These are phyloP conservation scores for Temnopleurus reevesii DNA, from an alignment of 53 echinoderm and acorn worm species.

Conservation along the genomic window DNA sequence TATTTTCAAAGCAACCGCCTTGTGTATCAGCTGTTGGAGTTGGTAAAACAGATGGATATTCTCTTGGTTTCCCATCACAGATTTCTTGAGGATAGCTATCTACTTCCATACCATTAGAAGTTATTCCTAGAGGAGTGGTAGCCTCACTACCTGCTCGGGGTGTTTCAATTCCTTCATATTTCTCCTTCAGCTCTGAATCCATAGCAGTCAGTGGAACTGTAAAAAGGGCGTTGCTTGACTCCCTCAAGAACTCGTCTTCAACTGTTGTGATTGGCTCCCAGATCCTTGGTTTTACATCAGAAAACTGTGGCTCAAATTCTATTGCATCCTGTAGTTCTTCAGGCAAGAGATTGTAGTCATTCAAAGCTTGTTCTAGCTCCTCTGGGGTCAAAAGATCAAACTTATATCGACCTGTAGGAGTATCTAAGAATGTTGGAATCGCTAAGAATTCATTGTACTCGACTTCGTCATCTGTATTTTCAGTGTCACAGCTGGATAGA, in stretches of 20 bases:
- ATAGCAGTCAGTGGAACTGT: conserved; percentile 51
- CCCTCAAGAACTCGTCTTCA: conserved; percentile 82
- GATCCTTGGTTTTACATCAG: conserved; percentile 78
- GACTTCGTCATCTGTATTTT: conserved; percentile 67
- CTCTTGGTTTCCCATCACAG: background rate
- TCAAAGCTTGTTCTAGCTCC: conserved; percentile 90
- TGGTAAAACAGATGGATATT: conserved; percentile 40
- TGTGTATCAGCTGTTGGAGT: background rate
- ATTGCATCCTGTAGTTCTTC: conserved; percentile 70
- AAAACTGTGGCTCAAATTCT: conserved; percentile 60
- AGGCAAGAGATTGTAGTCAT: conserved; percentile 82
- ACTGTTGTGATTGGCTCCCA: conserved; percentile 92
- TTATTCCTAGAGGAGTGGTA: conserved; percentile 49
- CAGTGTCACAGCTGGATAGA: conserved; percentile 50
- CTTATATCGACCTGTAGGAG: conserved; percentile 87
- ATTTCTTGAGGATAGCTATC: conserved; percentile 15
- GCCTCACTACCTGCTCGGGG: conserved; percentile 27
- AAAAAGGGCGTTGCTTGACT: conserved; percentile 44
- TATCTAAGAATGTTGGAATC: conserved; percentile 85
- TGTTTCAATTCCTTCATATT: conserved; percentile 51
- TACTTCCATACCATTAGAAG: conserved; percentile 58
- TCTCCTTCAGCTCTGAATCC: conserved; percentile 59
- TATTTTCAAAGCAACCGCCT: background rate
- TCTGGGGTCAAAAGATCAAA: conserved; percentile 96
- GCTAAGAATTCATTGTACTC: conserved; percentile 98